Evolutionary conservation across 2,888 invertebrate species (phyloP), one percentile per base, ranked within the genome.

Genomic region (Dynastes grantii): DNA sequence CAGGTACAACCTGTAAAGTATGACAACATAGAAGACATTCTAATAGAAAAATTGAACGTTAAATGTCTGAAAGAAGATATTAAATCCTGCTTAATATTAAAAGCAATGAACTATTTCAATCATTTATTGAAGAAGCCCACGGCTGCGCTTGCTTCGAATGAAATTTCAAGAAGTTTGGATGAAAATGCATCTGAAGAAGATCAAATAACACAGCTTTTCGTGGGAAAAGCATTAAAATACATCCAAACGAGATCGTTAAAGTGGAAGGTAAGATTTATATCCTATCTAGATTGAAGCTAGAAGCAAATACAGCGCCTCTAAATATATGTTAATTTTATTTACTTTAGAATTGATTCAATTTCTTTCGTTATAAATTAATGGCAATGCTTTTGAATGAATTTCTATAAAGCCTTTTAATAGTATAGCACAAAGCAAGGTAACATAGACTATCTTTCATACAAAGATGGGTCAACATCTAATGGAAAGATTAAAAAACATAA

Each of bases 21-120:
- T 85, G 88, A 86, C 82, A 86, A 85, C 40, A 85, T 90, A 83
- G 96, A 96, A 88, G 95, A 95, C 82, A 91, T 92, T 29, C 90
- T 96, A 11, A 90, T 95, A 83, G 92, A 93, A 65, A 95, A 95
- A 83, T 89, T 96, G 55, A 95, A 95, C 85, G 90, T 91, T 83
- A 95, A 95, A 90, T 96, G 96, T 86, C 91, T 93, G 3, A 92
- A 94, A 82, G 91, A 93, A 76, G 96, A 96, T 85, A 92, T 95
- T 65, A 94, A 95, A 53, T 94, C 96, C 8, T 96, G 96, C 87
- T 93, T 95, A 86, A 95, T 96, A 91, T 90, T 95, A 27, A 96
- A 96, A 88, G 88, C 96, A 83, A 94, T 96, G 55, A 93, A 94
- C 22, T 96, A 95, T 87, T 95, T 96, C 89, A 96, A 96, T 64